Evolutionary conservation across 2,888 invertebrate species (phyloP).

Genomic region (Acronicta alni): DNA sequence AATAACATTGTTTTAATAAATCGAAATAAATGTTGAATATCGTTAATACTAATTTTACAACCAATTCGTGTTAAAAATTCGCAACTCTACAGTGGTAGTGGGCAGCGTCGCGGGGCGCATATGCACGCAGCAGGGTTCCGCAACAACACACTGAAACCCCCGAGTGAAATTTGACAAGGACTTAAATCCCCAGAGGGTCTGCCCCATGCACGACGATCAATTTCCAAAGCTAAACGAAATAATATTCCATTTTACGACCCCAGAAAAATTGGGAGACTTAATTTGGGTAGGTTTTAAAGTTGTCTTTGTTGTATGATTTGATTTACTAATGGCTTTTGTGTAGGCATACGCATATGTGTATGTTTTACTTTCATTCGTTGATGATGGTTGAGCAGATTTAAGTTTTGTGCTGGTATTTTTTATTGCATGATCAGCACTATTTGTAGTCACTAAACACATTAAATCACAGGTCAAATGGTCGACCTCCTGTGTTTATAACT

Average conservation of each 20-base stretch:
- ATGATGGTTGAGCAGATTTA: neutral
- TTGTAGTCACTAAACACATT: no score
- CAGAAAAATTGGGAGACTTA: conserved; percentile 65
- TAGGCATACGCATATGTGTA: neutral
- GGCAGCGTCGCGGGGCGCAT: conserved; percentile 58
- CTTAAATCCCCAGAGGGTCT: conserved; percentile 71
- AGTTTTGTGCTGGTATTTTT: conserved; percentile 3
- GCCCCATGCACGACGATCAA: conserved; percentile 75
- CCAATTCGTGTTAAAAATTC: conserved; percentile 14
- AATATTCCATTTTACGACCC: conserved; percentile 77
- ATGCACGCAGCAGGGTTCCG: conserved; percentile 74
- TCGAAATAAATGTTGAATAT: no score
- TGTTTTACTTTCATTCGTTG: conserved; percentile 11
- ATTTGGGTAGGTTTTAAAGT: conserved; percentile 64
- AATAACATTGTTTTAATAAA: no score
- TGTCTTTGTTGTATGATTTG: conserved; percentile 46
- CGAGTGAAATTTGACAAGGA: conserved; percentile 72
- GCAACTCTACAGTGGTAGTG: conserved; percentile 31
- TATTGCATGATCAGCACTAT: neutral
- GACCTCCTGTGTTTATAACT: no score
- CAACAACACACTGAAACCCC: conserved; percentile 60
- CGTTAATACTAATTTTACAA: neutral
- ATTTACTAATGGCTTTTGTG: conserved; percentile 43
- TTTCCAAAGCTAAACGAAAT: conserved; percentile 79
- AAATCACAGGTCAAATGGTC: no score